Evolutionary conservation across 1,140 invertebrate genomes (phyloP), one percentile per base, ranked within the genome.

Genomic region (Eumaeus atala): DNA sequence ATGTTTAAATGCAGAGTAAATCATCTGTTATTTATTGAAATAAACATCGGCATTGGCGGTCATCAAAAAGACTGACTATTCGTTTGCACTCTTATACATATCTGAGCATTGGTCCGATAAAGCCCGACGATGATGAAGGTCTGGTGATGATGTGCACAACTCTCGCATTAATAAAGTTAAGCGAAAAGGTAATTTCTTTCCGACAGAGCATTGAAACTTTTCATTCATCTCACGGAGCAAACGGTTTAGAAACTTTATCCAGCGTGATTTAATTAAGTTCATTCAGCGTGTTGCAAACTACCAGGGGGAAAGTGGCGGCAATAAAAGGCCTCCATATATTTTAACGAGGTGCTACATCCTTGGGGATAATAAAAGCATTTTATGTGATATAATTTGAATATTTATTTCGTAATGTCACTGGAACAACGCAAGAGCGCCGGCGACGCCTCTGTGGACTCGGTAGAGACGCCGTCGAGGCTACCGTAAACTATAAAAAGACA

Each of bases 361-460:
- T 48, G 49, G 59, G 53, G 16, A 40, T 37, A 77, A 74, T 72
- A 64, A 81, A 81, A 82, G 38, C 36, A 66, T 49, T 55, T 48
- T 58, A 56, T 67, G 60, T 72, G 77, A 82, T 83, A 81, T 82
- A 80, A 84, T 82, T 82, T 83, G 75, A 82, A 83, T 84, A 83
- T 84, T 87, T 87, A 87, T 87, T 84, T 82, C 67, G 71, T 87
- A 87, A 87, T 87, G 81, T 84, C 84, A 87, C 80, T 80, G 60
- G 72, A 77, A 84, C 74, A 87, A 87, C 79, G 68, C 51, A 77
- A 75, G 21, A 51, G 78, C 79, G 79, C 58, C 69, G 76, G 67
- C 44, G 67, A 67, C 44, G 67, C 61, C 71, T 70, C 70, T 58
- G 64, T 65, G 83, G 83, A 86, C 83, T 86, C 81, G 10, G 34